phyloP scores from a whole-genome alignment of 2,797 vertebrate genomes.

The Lophura swinhoii region DNA sequence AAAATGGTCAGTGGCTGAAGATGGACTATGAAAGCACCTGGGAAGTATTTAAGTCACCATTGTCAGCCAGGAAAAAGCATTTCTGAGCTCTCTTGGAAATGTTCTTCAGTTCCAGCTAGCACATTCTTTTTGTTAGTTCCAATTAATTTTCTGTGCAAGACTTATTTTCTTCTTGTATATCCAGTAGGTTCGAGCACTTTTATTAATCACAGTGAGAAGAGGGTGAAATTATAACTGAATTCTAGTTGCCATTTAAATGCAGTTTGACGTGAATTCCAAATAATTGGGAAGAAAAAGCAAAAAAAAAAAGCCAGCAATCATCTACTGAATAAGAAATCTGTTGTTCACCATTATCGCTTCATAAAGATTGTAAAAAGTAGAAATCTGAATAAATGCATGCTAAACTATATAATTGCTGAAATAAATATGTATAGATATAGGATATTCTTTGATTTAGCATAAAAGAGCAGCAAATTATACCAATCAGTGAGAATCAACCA shows the following conservation, averaged over 20 bases:
- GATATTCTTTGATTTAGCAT: conserved; percentile 68
- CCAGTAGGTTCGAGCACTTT: conserved; percentile 18
- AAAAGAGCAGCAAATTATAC: conserved; percentile 67
- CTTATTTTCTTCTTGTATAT: conserved; percentile 12
- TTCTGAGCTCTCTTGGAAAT: neutral
- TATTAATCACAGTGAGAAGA: neutral
- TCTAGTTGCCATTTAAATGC: conserved; percentile 45
- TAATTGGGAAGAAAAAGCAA: neutral
- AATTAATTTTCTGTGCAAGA: neutral
- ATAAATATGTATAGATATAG: conserved; percentile 74
- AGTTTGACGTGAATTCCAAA: conserved; percentile 24
- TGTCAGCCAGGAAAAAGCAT: neutral
- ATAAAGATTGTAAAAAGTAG: conserved; percentile 42
- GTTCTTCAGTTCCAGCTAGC: neutral
- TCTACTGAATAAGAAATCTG: conserved; percentile 60
- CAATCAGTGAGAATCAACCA: conserved; percentile 62
- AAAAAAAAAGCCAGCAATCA: conserved; percentile 12
- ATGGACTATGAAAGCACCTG: neutral
- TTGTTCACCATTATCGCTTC: conserved; percentile 54
- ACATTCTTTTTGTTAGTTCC: neutral
- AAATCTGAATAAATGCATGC: conserved; percentile 65
- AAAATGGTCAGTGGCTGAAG: neutral
- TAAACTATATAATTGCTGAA: conserved; percentile 65
- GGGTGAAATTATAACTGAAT: conserved; percentile 14
- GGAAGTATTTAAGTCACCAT: neutral